Conservation (phyloP, 1,140 invertebrate genomes). For the Sitodiplosis mosellana region DNA sequence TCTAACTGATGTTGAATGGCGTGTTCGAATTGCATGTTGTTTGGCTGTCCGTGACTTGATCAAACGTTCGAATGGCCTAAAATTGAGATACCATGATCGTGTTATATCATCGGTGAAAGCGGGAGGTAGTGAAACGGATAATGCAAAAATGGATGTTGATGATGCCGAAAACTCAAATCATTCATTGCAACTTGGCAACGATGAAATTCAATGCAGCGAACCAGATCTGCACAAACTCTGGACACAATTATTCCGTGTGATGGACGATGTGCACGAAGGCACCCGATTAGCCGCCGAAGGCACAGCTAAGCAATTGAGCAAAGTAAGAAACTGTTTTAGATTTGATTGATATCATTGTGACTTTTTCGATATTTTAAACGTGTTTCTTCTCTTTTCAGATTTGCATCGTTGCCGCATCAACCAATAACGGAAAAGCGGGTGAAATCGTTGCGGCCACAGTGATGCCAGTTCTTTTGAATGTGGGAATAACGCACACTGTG, state of each 20-base stretch:
- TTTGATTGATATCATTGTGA: too few species aligned
- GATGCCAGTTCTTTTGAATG: slow-evolving; percentile 60
- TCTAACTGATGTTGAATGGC: slow-evolving; percentile 67
- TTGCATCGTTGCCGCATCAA: slow-evolving; percentile 58
- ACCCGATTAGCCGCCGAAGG: slow-evolving; percentile 62
- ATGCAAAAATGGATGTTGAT: slow-evolving; percentile 7
- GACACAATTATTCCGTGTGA: slow-evolving; percentile 67
- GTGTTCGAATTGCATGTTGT: slow-evolving; percentile 79
- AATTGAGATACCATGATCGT: slow-evolving; percentile 15
- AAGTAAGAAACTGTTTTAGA: slow-evolving; percentile 22
- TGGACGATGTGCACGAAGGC: slow-evolving; percentile 86
- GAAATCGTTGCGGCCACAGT: slow-evolving; percentile 56
- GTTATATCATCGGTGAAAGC: background rate
- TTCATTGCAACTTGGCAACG: too few species aligned
- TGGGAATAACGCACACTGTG: slow-evolving; percentile 59
- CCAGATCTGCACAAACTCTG: slow-evolving; percentile 51
- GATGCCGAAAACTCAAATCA: slow-evolving; percentile 13
- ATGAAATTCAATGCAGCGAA: slow-evolving; percentile 6
- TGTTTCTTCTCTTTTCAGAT: slow-evolving; percentile 30
- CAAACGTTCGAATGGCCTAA: slow-evolving; percentile 28
- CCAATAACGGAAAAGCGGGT: slow-evolving; percentile 56
- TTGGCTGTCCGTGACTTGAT: slow-evolving; percentile 69
- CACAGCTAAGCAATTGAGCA: slow-evolving; percentile 58
- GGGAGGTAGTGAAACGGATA: background rate
- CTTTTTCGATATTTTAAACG: slow-evolving; percentile 3